Conservation (phyloP, 2,888 invertebrate species). For the Molorchus minor region DNA sequence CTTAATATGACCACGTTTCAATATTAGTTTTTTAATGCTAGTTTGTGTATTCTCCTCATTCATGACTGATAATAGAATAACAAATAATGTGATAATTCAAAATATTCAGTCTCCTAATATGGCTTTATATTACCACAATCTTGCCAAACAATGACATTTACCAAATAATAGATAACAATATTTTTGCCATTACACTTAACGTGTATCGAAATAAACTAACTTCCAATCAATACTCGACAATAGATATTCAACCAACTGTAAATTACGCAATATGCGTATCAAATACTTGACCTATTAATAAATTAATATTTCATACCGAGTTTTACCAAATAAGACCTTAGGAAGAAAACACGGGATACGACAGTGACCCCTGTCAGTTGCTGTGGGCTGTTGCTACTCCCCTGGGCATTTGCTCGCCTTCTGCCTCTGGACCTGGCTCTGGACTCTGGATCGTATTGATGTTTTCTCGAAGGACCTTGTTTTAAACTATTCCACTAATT, state of each 20-base stretch:
- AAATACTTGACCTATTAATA: no score
- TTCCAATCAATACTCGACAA: not conserved
- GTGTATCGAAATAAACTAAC: not conserved
- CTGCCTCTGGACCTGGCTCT: no score
- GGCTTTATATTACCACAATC: not conserved
- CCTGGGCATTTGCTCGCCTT: no score
- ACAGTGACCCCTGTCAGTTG: not conserved
- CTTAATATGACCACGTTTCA: conserved; percentile 7
- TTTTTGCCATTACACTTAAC: not conserved
- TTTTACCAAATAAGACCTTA: not conserved
- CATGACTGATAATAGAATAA: not conserved
- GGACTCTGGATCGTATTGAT: no score
- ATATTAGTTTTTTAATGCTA: not conserved
- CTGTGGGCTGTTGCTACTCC: no score
- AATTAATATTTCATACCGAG: not conserved
- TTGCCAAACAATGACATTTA: not conserved
- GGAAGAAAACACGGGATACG: not conserved
- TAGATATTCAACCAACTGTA: not conserved
- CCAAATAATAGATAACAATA: not conserved
- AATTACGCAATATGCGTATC: not conserved
- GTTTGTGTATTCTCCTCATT: not conserved
- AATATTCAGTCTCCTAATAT: no score
- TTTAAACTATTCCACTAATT: no score
- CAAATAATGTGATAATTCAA: no score
- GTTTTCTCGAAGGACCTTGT: no score